Conservation (phyloP, 2,113 vertebrate species). For the Cyanoderma ruficeps region DNA sequence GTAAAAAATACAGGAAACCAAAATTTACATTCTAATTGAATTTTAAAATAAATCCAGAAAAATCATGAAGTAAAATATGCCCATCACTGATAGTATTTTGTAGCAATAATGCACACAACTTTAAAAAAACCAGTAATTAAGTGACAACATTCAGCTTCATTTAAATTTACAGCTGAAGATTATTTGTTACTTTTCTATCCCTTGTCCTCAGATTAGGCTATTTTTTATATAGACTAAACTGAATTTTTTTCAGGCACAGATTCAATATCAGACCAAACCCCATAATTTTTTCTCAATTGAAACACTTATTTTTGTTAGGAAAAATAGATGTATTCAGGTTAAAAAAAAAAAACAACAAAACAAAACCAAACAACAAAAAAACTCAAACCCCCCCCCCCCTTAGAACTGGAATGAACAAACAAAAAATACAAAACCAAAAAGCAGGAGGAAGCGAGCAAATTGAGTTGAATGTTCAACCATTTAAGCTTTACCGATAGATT, state of each 20-base stretch:
- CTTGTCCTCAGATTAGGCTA: neutral
- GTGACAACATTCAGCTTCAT: neutral
- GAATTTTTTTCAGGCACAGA: neutral
- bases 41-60: neutral
- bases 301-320: neutral
- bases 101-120: neutral
- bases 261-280: neutral
- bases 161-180: neutral
- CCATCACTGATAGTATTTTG: neutral
- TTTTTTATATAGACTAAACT: neutral
- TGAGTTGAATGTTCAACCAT: neutral
- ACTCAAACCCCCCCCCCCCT: rapidly evolving
- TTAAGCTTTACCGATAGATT: neutral
- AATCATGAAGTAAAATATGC: neutral
- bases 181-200: neutral
- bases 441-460: neutral
- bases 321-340: neutral
- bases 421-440: neutral
- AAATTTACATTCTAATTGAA: neutral
- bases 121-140: neutral
- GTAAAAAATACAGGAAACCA: neutral
- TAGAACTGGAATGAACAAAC: neutral
- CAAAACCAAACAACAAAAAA: neutral
- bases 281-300: neutral
- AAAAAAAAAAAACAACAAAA: neutral